phyloP scores from a whole-genome alignment of 2,888 invertebrate species.

The Synergus japonicus region DNA sequence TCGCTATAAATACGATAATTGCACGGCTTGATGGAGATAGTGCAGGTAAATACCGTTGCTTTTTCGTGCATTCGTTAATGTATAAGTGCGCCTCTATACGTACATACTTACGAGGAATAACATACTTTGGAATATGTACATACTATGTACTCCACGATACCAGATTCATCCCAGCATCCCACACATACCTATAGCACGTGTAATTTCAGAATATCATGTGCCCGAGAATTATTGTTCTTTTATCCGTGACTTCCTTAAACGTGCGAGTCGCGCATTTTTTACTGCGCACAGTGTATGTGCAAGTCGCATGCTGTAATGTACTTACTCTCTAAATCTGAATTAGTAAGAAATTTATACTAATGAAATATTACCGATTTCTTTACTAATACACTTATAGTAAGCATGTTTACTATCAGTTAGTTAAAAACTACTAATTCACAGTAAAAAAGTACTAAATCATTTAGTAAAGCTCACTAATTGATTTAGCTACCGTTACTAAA shows the following conservation, averaged over 20 bases:
- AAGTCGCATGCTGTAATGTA: background rate
- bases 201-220: constrained; percentile 55
- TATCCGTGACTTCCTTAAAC: constrained; percentile 18
- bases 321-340: too few relatives aligned
- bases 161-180: constrained; percentile 51
- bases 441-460: too few relatives aligned
- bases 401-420: too few relatives aligned
- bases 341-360: too few relatives aligned
- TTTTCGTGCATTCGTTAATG: constrained; percentile 40
- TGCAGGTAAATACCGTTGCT: constrained; percentile 54
- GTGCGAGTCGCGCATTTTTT: background rate
- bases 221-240: constrained; percentile 41
- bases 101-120: background rate
- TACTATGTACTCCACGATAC: constrained; percentile 50
- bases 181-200: constrained; percentile 45
- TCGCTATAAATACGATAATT: constrained; percentile 63
- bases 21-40: constrained; percentile 59
- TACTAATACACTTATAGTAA: too few relatives aligned
- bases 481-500: too few relatives aligned
- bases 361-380: too few relatives aligned
- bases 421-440: too few relatives aligned
- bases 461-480: too few relatives aligned
- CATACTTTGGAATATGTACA: constrained; percentile 12
- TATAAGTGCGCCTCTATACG: background rate
- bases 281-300: background rate